Base-by-base conservation (phyloP, 2,888 invertebrate species). In the Subacronicta megacephala region DNA sequence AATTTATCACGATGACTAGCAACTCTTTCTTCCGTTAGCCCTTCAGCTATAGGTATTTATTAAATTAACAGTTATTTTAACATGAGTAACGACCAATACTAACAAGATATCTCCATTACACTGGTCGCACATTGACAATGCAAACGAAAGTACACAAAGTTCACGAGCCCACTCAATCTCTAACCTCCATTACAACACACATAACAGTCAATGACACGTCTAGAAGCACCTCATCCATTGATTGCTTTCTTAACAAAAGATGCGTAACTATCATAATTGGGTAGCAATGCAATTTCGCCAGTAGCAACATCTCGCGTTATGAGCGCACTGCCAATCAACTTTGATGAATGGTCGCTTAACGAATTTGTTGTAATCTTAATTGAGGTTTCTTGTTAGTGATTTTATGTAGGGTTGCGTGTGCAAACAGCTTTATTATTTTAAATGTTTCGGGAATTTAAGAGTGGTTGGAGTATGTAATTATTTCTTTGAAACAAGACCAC, bases 291-390 rank as follows among this genome's bases (percentile, higher is more conserved):
- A 82, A 85, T 90, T 88, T 87, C 49, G 87, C 89, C 89, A 84
- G 90, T 90, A 89, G 90, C 90, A 78, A 63, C 53, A 44, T 68
- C 55, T 51, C 54, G 33, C 56, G 59, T 73, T 72, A 78, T 72
- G 57, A 62, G 51, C 76, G 73, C 68, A 76, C 84, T 90, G 90
- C 84, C 90, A 89, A 89, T 90, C 90, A 90, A 68, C 37, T 66
- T 77, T 84, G 83, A 85, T 90, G 85, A 90, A 91, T 90, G 81
- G 79, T 71, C 74, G 82, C 84, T 82, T 90, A 90, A 90, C 90
- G 89, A 90, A 90, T 90, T 88, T 84, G 84, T 87, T 87, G 81
- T 85, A 82, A 74, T 82, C 72, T 82, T 87, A 87, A 88, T 89
- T 85, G 83, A 80, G 74, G 71, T 80, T 80, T 78, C 87, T 89